Percentiles rank a stretch among this genome's conserved stretches.
phyloP scores from a whole-genome alignment of 2,888 invertebrate species.

The Nysson spinosus region DNA sequence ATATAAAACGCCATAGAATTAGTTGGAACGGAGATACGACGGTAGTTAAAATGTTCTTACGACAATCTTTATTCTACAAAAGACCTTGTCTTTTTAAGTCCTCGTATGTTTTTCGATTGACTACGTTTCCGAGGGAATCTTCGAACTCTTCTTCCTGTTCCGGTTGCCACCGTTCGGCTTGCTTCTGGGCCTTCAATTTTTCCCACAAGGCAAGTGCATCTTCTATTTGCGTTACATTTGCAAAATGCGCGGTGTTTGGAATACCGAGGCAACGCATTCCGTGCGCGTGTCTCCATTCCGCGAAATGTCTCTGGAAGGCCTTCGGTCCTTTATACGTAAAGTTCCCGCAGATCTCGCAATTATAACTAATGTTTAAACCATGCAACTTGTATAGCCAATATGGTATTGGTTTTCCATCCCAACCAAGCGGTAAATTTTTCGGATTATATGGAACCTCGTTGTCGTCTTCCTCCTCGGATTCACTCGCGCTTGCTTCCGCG shows the following conservation, averaged over 20 bases:
- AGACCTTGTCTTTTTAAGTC: slow-evolving; percentile 99
- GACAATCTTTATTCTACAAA: slow-evolving; percentile 81
- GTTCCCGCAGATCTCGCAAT: slow-evolving; percentile 99
- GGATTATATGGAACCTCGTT: slow-evolving; percentile 99
- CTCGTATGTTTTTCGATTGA: slow-evolving; percentile 98
- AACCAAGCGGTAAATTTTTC: slow-evolving; percentile 98
- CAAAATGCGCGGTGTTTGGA: slow-evolving; percentile 99
- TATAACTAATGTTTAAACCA: slow-evolving; percentile 98
- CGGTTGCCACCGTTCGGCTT: slow-evolving; percentile 96
- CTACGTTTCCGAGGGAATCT: slow-evolving; percentile 98
- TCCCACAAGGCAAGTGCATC: slow-evolving; percentile 99
- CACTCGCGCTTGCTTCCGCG: slow-evolving; percentile 89
- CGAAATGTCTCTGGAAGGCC: slow-evolving; percentile 99
- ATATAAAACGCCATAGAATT: too few relatives aligned
- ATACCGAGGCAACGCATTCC: slow-evolving; percentile 99
- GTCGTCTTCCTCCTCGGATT: slow-evolving; percentile 91
- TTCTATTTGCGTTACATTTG: slow-evolving; percentile 99
- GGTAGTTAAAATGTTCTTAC: too few relatives aligned
- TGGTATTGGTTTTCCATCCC: slow-evolving; percentile 97
- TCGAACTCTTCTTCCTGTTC: slow-evolving; percentile 99
- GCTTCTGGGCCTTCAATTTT: slow-evolving; percentile 96
- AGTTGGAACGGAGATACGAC: too few relatives aligned
- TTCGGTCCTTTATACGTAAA: slow-evolving; percentile 99
- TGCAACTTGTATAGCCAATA: slow-evolving; percentile 99
- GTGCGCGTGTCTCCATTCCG: slow-evolving; percentile 92